phyloP scores from a whole-genome alignment of 53 echinoderm and acorn worm genomes.

The Zoroaster sp. region DNA sequence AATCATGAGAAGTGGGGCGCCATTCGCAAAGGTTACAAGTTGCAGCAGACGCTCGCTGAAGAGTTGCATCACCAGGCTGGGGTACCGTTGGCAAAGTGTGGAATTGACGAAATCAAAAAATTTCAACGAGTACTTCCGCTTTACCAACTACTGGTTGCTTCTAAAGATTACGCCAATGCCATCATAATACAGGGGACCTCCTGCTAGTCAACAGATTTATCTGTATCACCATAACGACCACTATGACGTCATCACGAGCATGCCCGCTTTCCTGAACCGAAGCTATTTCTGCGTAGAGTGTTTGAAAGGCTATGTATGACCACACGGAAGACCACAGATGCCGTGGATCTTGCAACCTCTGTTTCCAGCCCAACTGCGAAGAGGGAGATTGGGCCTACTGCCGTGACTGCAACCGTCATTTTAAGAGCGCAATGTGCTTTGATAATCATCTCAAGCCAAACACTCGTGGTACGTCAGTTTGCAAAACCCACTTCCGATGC shows the following conservation, averaged over 20 bases:
- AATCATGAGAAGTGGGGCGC: constrained; percentile 40
- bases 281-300: constrained; percentile 55
- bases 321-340: constrained; percentile 53
- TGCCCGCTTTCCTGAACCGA: constrained; percentile 34
- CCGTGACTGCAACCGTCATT: constrained; percentile 59
- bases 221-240: constrained; percentile 57
- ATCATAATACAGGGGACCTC: constrained; percentile 39
- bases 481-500: constrained; percentile 9
- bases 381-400: constrained; percentile 23
- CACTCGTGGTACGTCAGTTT: background rate
- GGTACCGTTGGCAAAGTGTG: constrained; percentile 42
- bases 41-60: constrained; percentile 43
- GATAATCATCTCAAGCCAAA: constrained; percentile 29
- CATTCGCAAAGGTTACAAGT: constrained; percentile 12
- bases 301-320: constrained; percentile 57
- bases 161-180: constrained; percentile 50
- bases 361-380: constrained; percentile 16
- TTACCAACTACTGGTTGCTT: constrained; percentile 37
- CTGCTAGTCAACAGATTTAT: constrained; percentile 27
- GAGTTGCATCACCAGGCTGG: constrained; percentile 42
- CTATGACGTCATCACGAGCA: constrained; percentile 52
- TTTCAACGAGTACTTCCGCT: constrained; percentile 23
- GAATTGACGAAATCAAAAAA: constrained; percentile 55
- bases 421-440: constrained; percentile 61
- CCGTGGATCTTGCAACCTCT: constrained; percentile 36